phyloP scores from a whole-genome alignment of 2,797 vertebrate species.

The Parotocinclus haroldoi region DNA sequence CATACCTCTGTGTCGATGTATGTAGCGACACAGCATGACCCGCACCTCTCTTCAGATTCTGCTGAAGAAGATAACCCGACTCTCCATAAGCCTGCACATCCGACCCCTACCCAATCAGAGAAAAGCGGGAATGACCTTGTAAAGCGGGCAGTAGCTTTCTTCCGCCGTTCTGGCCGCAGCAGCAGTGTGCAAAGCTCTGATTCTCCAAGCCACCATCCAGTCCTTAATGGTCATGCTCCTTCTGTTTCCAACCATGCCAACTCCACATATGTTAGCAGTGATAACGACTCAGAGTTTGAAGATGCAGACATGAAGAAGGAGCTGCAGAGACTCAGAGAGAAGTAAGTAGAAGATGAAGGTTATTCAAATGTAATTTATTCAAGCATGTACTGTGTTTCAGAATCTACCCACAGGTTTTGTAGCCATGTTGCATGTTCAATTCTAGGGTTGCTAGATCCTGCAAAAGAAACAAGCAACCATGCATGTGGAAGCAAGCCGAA shows the following conservation, averaged over 20 bases:
- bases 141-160: conserved; percentile 87
- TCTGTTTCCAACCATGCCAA: conserved; percentile 76
- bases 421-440: too few relatives aligned
- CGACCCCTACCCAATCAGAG: conserved; percentile 61
- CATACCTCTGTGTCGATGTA: conserved; percentile 81
- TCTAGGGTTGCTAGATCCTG: too few relatives aligned
- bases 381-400: too few relatives aligned
- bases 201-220: conserved; percentile 71
- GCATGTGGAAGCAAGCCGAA: too few relatives aligned
- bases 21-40: conserved; percentile 62
- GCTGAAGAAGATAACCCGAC: conserved; percentile 77
- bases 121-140: conserved; percentile 82
- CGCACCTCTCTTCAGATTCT: conserved; percentile 79
- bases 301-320: conserved; percentile 94
- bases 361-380: too few relatives aligned
- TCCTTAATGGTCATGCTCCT: conserved; percentile 68
- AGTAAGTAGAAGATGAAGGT: conserved; percentile 68
- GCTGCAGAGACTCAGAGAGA: conserved; percentile 88
- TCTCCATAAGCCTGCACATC: conserved; percentile 60
- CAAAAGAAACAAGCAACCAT: too few relatives aligned
- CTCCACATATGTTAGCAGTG: conserved; percentile 87
- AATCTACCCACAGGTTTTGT: too few relatives aligned
- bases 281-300: conserved; percentile 96
- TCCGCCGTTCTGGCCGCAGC: conserved; percentile 81
- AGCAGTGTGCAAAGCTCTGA: conserved; percentile 79